These are phyloP conservation scores for Emmelina monodactyla DNA, from an alignment of 2,888 invertebrate species.

Conservation along the genomic window DNA sequence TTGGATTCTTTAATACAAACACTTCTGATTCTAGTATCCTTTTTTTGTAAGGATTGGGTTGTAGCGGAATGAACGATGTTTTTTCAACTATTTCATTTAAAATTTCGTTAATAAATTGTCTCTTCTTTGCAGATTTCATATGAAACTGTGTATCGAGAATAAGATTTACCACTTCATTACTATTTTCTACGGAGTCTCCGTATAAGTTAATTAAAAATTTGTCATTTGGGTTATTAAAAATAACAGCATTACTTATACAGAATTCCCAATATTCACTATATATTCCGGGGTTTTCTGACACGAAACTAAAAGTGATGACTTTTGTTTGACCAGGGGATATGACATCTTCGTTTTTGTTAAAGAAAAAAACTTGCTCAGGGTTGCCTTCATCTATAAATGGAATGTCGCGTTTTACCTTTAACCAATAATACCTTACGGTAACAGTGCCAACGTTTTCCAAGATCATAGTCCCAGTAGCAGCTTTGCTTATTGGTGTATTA, in stretches of 20 bases:
- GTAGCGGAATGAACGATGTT: constrained; percentile 26
- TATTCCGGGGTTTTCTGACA: constrained; percentile 37
- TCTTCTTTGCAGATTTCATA: not conserved
- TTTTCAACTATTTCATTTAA: constrained; percentile 26
- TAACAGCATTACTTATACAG: constrained; percentile 41
- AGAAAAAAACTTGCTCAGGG: constrained; percentile 55
- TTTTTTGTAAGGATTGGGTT: constrained; percentile 41
- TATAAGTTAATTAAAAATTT: constrained; percentile 35
- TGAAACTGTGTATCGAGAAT: constrained; percentile 16
- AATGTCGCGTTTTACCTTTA: constrained; percentile 32
- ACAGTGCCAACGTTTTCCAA: constrained; percentile 61
- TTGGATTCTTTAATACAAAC: constrained; percentile 49
- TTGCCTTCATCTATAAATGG: constrained; percentile 33
- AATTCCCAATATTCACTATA: constrained; percentile 58
- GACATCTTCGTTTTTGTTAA: constrained; percentile 63
- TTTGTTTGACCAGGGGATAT: constrained; percentile 56
- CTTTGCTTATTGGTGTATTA: constrained; percentile 33
- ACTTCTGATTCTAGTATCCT: constrained; percentile 42
- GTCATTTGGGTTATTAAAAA: constrained; percentile 31
- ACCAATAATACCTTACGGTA: constrained; percentile 57
- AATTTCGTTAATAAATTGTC: constrained; percentile 22
- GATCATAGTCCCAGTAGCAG: constrained; percentile 37
- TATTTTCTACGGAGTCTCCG: constrained; percentile 38
- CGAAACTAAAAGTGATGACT: constrained; percentile 52
- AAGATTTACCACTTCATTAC: constrained; percentile 22